Evolutionary conservation across 2,888 invertebrate genomes (phyloP).

Genomic region (Imbricaverruca yamaguchii): DNA sequence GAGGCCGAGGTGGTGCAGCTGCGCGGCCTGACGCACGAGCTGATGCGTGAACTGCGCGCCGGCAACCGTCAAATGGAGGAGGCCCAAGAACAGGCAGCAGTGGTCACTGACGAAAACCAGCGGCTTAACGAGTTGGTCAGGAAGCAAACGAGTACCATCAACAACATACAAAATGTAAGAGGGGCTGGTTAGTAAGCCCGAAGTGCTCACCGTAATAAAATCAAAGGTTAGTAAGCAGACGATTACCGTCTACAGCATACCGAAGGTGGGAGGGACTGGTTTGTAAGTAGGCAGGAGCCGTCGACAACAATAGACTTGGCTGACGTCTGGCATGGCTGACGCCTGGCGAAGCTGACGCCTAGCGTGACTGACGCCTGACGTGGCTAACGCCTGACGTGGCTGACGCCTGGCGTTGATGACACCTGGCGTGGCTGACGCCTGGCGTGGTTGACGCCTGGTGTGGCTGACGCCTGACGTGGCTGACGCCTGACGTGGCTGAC

Average conservation of each 20-base stretch:
- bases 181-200: constrained; percentile 46
- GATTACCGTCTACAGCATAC: constrained; percentile 46
- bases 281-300: too few relatives aligned
- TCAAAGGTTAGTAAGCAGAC: constrained; percentile 48
- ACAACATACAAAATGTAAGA: constrained; percentile 46
- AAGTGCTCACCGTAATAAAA: too few relatives aligned
- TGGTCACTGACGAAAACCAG: constrained; percentile 48
- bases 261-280: constrained; percentile 43
- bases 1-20: constrained; percentile 52
- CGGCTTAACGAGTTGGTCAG: constrained; percentile 41
- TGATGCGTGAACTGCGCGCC: constrained; percentile 50
- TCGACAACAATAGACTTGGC: too few relatives aligned
- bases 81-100: constrained; percentile 41
- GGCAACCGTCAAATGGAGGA: constrained; percentile 52
- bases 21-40: constrained; percentile 52
- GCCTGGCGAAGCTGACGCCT: background rate
- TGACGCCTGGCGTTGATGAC: too few relatives aligned
- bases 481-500: too few relatives aligned
- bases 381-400: too few relatives aligned
- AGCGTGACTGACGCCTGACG: too few relatives aligned
- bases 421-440: too few relatives aligned
- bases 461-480: too few relatives aligned
- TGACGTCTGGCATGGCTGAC: too few relatives aligned
- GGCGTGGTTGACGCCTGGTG: too few relatives aligned
- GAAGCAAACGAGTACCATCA: constrained; percentile 47